Conservation (phyloP, 1,140 invertebrate species). For the Drosophila rufa region DNA sequence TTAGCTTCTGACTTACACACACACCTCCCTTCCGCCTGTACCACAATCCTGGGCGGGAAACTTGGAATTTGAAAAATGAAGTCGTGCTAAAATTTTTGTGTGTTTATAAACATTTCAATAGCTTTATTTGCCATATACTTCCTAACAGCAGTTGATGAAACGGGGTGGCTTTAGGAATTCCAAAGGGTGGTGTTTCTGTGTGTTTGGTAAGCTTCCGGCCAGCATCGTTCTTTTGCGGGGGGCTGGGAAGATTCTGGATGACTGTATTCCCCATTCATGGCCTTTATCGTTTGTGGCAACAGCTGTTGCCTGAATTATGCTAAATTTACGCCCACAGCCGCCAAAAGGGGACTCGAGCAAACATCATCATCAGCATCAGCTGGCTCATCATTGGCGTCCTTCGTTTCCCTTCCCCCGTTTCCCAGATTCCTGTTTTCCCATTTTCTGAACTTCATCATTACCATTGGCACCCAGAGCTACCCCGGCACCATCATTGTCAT, state of each 20-base stretch:
- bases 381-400: conserved; percentile 9
- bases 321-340: conserved; percentile 77
- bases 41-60: conserved; percentile 23
- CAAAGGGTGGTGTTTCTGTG: conserved; percentile 25
- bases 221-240: conserved; percentile 24
- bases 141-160: conserved; percentile 9
- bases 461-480: conserved; percentile 17
- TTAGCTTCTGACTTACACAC: conserved; percentile 7
- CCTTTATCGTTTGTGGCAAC: conserved; percentile 82
- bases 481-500: conserved; percentile 41
- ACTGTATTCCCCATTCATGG: conserved; percentile 76
- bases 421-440: neutral
- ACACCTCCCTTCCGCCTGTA: neutral
- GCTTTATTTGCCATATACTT: conserved; percentile 63
- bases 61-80: conserved; percentile 80
- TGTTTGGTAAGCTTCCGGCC: conserved; percentile 49
- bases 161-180: conserved; percentile 27
- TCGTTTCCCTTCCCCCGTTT: conserved; percentile 7
- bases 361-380: conserved; percentile 47
- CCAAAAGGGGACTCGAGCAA: conserved; percentile 46
- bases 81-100: conserved; percentile 74
- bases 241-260: conserved; percentile 21
- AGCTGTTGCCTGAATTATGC: conserved; percentile 83
- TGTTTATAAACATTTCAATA: conserved; percentile 79
- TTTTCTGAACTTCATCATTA: conserved; percentile 45